Evolutionary conservation across 2,888 invertebrate species (phyloP), one percentile per base, ranked within the genome.

Genomic region (Galerucella pusilla): DNA sequence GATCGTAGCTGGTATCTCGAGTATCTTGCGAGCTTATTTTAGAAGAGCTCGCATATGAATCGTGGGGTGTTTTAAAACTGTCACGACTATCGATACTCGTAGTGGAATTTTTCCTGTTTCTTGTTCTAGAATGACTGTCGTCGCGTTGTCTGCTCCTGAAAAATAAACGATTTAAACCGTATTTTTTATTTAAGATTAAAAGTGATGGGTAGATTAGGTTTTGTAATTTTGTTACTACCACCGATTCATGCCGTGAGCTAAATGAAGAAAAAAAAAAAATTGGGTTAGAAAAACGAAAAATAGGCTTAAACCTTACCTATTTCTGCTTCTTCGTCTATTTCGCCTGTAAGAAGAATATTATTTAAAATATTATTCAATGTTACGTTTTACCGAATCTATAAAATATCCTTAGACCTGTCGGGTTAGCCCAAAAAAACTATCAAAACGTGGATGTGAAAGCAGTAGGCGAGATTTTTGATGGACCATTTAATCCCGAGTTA

Each of bases 1-100:
- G 77, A 46, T 87, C 87, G 71, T 83, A 86, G 74, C 86, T 87
- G 7, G 57, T 60, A 42, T 87, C 87, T 59, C 86, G 77, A 28
- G 77, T 78, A 66, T 86, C 86, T 73, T 83, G 81, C 2, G 86
- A 86, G 49, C 80, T 73, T 46, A 82, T 79, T 28, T 78, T 68
- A n/a, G 71, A 71, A 7, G 66, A 45, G 10, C 72, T 49, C n/a
- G 52, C 76, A 49, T 69, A 80, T 67, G 80, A 77, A 64, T 82
- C 79, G 35, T 85, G 83, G 0, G 87, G 87, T 28, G 84, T 81
- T 82, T 86, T 87, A 78, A 86, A 86, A 59, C 71, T 81, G 73
- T 86, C 84, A 63, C 80, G 77, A 65, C 80, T 81, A 66, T 85
- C 85, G 25, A 76, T 76, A 75, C 83, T 85, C 9, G 80, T 81